Base-by-base conservation (phyloP, 2,797 vertebrate genomes). In the Linurgus olivaceus region DNA sequence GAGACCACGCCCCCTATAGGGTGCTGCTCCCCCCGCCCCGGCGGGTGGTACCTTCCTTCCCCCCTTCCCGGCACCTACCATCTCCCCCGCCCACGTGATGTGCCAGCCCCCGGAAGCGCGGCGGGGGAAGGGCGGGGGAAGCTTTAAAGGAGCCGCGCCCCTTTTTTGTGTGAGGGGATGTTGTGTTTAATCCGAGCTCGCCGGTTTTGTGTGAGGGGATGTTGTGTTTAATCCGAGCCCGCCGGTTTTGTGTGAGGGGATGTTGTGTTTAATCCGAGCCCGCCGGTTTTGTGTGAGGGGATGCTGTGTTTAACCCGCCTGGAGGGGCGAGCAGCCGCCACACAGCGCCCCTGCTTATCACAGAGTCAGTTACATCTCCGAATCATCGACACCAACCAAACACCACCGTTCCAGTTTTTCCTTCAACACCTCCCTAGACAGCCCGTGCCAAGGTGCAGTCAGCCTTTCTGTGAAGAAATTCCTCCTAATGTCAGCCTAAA, bases 171-270 rank as follows among this genome's bases (percentile, higher is more conserved):
- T 23, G 8, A 2, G 40, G 14, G 13, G 3, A 0, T 26, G 48
- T 4, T 15, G 25, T 6, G 35, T 15, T 73, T 59, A 65, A 61
- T 12, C 16, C 18, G 31, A 59, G 37, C 13, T 8, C 8, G 40
- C 4, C 40, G 11, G 28, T 31, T 52, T 26, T 1, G 33, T 10
- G 5, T 24, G 7, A 1, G 37, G 15, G 11, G 2, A 0, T n/a
- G 52, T 4, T 20, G 52, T 7, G 31, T 9, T 73, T 61, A 62
- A 62, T 15, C 19, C 23, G 26, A 62, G 38, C 8, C 6, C 7
- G 15, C 9, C 48, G 28, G 50, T 29, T 51, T 26, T 1, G 33
- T 12, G 6, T 21, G 6, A 2, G 42, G 16, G 15, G 3, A 0
- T 25, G n/a, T 1, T 25, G 16, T 6, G n/a, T 12, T 74, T 57